Base-by-base conservation (phyloP, 2,888 invertebrate genomes). In the Tigriopus californicus region DNA sequence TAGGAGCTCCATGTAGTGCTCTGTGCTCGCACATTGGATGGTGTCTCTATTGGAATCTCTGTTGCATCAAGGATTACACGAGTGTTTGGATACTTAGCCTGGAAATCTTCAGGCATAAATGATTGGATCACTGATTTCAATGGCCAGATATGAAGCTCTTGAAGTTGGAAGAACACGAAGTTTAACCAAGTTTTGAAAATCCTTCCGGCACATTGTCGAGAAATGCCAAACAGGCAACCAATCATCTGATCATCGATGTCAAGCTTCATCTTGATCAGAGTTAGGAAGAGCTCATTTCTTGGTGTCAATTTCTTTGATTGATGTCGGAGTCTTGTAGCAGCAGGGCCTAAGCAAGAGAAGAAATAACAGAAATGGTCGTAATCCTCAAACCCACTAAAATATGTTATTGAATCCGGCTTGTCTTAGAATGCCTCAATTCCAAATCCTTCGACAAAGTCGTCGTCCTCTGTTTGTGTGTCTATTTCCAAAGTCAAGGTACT, bases 1-100 rank as follows among this genome's bases (percentile, higher is more conserved):
- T 65, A 65, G 1, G 64, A 63, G 42, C 63, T 63, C 44, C 64
- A 66, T 4, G 62, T 63, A 40, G 62, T 61, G 61, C 65, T 64
- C 46, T 66, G 63, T 48, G 44, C 46, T 57, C 41, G 57, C 24
- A 62, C 61, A 62, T 64, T 62, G 25, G 33, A 44, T 20, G 65
- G 61, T 33, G 55, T 59, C 5, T 47, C 42, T 46, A 63, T 61
- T 6, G 62, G 61, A 8, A 65, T 58, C 54, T 65, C 64, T 41
- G 65, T 64, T 24, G 58, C 62, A 54, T 64, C 65, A 18, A 64
- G 59, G 52, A 65, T 64, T 11, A 64, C 62, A 33, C 64, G 24
- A 15, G 64, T 64, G 20, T 60, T 41, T 4, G 62, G 62, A 62
- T 62, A 64, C 8, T 53, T n/a, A 48, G 56, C 52, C 60, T 61